phyloP scores from a whole-genome alignment of 1,140 invertebrate genomes.

The Ceratina australensis region DNA sequence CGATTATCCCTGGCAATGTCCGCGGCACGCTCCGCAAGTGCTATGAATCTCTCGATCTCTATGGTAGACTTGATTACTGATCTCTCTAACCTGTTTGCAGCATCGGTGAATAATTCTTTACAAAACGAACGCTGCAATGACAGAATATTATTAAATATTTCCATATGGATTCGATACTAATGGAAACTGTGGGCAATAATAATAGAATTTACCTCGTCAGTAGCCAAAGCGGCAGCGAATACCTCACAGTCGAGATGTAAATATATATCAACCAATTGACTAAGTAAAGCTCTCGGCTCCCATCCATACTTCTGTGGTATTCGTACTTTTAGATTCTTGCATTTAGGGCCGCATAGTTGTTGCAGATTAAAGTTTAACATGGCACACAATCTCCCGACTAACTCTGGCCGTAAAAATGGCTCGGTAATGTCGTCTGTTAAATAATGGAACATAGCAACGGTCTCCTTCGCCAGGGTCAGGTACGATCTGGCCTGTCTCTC shows the following conservation, averaged over 20 bases:
- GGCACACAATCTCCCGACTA: slow-evolving; percentile 95
- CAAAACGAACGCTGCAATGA: slow-evolving; percentile 92
- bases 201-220: slow-evolving; percentile 86
- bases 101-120: slow-evolving; percentile 95
- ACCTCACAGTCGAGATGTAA: slow-evolving; percentile 95
- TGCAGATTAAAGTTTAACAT: slow-evolving; percentile 99
- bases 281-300: slow-evolving; percentile 94
- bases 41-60: slow-evolving; percentile 91
- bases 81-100: slow-evolving; percentile 88
- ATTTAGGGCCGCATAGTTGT: slow-evolving; percentile 98
- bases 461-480: slow-evolving; percentile 95
- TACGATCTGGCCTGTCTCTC: slow-evolving; percentile 97
- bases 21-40: slow-evolving; percentile 89
- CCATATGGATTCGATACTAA: neutral
- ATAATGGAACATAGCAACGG: slow-evolving; percentile 99
- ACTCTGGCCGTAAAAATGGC: slow-evolving; percentile 94
- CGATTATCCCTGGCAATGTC: slow-evolving; percentile 91
- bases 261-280: slow-evolving; percentile 97
- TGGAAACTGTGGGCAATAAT: too few species aligned
- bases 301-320: slow-evolving; percentile 97
- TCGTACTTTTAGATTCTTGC: slow-evolving; percentile 97
- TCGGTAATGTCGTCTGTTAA: slow-evolving; percentile 96
- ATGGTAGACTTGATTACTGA: slow-evolving; percentile 89
- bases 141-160: slow-evolving; percentile 7
- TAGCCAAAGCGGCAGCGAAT: slow-evolving; percentile 93